Percentiles rank a stretch among this genome's conserved stretches.
Evolutionary conservation across 2,888 invertebrate species (phyloP).

Genomic region (Sarcophaga rosellei): DNA sequence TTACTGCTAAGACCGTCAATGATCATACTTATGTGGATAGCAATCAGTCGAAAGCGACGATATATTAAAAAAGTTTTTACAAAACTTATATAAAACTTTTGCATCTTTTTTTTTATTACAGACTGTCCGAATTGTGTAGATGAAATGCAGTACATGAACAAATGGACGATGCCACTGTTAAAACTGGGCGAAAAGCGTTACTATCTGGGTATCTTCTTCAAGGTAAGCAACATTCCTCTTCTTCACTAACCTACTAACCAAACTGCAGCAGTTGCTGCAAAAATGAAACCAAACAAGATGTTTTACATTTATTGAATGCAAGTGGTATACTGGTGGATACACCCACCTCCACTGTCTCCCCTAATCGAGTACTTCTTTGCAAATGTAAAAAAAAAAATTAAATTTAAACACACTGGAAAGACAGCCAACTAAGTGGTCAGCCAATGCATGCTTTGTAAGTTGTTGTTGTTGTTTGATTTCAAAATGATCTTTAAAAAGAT

Average conservation of each 20-base stretch:
- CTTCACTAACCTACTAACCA: neutral
- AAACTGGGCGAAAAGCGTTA: slow-evolving; percentile 94
- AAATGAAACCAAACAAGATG: slow-evolving; percentile 22
- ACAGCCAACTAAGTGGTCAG: neutral
- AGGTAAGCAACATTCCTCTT: slow-evolving; percentile 85
- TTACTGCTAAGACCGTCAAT: too few species aligned
- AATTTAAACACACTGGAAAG: neutral
- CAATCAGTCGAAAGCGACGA: too few species aligned
- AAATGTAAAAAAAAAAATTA: neutral
- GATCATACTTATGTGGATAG: too few species aligned
- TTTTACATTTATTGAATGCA: slow-evolving; percentile 47
- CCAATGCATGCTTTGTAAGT: neutral
- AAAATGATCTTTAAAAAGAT: slow-evolving; percentile 34
- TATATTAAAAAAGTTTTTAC: neutral
- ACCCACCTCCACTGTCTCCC: slow-evolving; percentile 1
- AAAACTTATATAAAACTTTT: neutral
- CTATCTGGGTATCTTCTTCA: slow-evolving; percentile 96
- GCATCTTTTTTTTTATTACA: slow-evolving; percentile 76
- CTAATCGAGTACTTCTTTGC: neutral
- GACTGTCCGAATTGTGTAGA: slow-evolving; percentile 92
- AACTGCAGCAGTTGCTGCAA: slow-evolving; percentile 6
- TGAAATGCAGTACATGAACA: slow-evolving; percentile 87
- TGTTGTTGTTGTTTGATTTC: neutral
- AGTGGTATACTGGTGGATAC: neutral
- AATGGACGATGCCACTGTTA: slow-evolving; percentile 95